A percentile compares a stretch with the other conserved stretches of the same genome.
Conservation (phyloP, 2,888 invertebrate species). For the Lomographa bimaculata region DNA sequence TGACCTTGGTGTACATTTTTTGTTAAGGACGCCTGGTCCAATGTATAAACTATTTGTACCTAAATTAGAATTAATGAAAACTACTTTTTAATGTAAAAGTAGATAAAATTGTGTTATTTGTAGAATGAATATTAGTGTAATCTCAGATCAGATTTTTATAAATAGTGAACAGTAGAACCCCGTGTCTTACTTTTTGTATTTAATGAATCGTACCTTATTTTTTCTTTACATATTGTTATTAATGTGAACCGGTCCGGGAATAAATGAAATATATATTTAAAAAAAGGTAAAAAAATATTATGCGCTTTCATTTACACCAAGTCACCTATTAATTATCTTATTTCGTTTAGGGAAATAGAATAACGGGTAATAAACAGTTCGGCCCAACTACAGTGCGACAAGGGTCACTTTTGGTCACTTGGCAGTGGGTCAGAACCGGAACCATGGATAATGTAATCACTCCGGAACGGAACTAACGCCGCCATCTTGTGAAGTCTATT, state of each 20-base stretch:
- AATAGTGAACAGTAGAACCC: constrained; percentile 31
- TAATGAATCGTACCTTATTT: constrained; percentile 66
- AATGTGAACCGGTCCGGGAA: constrained; percentile 69
- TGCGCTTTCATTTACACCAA: constrained; percentile 38
- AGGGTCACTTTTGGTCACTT: too few species aligned
- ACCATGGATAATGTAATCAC: too few species aligned
- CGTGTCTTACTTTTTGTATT: constrained; percentile 69
- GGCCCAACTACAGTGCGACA: too few species aligned
- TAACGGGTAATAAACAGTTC: too few species aligned
- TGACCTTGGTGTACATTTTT: constrained; percentile 22
- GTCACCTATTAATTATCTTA: too few species aligned
- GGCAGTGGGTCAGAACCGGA: too few species aligned
- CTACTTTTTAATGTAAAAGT: constrained; percentile 29
- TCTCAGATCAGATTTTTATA: constrained; percentile 57
- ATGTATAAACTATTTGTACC: constrained; percentile 35
- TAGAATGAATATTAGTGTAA: constrained; percentile 47
- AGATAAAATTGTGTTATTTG: constrained; percentile 19
- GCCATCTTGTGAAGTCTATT: too few species aligned
- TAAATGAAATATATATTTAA: constrained; percentile 64
- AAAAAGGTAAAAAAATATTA: constrained; percentile 49
- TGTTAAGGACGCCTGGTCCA: constrained; percentile 18
- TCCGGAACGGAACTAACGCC: too few species aligned
- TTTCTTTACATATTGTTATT: constrained; percentile 71
- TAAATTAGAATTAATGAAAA: constrained; percentile 33
- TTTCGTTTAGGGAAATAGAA: too few species aligned